A percentile compares a stretch with the other conserved stretches of the same genome.
phyloP scores from a whole-genome alignment of 2,113 vertebrate species.

The Dasyprocta punctata region DNA sequence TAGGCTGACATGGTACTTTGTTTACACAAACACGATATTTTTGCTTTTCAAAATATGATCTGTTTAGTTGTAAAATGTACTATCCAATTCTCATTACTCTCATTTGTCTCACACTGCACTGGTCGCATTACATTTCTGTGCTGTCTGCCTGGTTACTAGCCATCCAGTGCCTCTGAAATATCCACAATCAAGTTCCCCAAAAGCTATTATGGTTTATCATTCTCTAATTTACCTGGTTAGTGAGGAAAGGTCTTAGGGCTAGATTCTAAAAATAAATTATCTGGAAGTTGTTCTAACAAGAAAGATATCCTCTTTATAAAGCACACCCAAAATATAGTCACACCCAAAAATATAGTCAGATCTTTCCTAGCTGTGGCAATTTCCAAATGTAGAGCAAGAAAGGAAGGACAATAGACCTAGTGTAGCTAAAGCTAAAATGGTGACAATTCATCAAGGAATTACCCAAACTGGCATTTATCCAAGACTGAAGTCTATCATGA shows the following conservation, averaged over 20 bases:
- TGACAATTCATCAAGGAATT: conserved; percentile 37
- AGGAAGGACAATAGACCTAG: not conserved
- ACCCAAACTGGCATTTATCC: conserved; percentile 53
- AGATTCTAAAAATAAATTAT: conserved; percentile 15
- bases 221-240: conserved; percentile 36
- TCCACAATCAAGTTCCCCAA: not conserved
- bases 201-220: not conserved
- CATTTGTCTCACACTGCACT: not conserved
- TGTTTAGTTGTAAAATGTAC: not conserved
- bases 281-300: not conserved
- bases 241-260: not conserved
- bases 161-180: not conserved
- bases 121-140: not conserved
- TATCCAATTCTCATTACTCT: not conserved
- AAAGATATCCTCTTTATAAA: conserved; percentile 27
- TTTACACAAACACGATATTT: not conserved
- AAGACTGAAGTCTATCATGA: not conserved
- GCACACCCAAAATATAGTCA: no score
- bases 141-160: not conserved
- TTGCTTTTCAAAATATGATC: not conserved
- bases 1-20: not conserved
- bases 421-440: not conserved
- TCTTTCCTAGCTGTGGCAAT: not conserved
- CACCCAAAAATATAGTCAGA: not conserved
- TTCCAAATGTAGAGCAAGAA: conserved; percentile 29